Evolutionary conservation across 2,888 invertebrate species (phyloP).

Genomic region (Andrena haemorrhoa): DNA sequence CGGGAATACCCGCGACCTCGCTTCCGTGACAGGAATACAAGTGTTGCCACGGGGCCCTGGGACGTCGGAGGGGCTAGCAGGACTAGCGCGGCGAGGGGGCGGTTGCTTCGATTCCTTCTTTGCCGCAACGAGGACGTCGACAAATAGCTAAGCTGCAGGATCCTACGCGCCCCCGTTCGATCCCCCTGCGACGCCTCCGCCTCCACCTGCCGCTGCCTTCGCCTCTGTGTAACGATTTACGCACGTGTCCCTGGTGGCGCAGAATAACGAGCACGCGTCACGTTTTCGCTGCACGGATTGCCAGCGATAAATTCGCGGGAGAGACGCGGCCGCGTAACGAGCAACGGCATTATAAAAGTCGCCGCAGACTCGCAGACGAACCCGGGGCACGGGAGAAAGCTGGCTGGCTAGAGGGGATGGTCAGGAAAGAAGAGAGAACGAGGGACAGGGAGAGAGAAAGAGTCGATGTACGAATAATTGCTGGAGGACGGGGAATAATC

Average conservation of each 20-base stretch:
- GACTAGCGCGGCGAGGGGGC: background rate
- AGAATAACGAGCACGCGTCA: slow-evolving; percentile 54
- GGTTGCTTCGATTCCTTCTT: slow-evolving; percentile 44
- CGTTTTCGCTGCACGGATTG: slow-evolving; percentile 41
- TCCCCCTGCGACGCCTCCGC: background rate
- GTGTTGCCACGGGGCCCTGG: background rate
- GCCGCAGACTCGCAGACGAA: background rate
- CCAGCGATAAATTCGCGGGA: slow-evolving; percentile 24
- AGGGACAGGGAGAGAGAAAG: background rate
- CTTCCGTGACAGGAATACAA: slow-evolving; percentile 64
- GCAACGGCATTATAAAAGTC: slow-evolving; percentile 10
- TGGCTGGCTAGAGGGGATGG: background rate
- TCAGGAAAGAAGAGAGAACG: background rate
- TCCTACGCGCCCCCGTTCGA: slow-evolving; percentile 8
- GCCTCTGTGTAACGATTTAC: slow-evolving; percentile 48
- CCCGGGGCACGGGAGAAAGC: background rate
- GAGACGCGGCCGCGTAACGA: slow-evolving; percentile 27
- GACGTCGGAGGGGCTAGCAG: background rate
- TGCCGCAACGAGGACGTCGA: slow-evolving; percentile 49
- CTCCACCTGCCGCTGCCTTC: background rate
- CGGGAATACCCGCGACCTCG: slow-evolving; percentile 62
- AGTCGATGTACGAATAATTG: slow-evolving; percentile 63
- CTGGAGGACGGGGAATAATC: slow-evolving; percentile 52
- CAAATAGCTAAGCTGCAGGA: slow-evolving; percentile 52
- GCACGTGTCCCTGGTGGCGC: slow-evolving; percentile 34